phyloP scores from a whole-genome alignment of 2,113 vertebrate species.

The Uria aalge region DNA sequence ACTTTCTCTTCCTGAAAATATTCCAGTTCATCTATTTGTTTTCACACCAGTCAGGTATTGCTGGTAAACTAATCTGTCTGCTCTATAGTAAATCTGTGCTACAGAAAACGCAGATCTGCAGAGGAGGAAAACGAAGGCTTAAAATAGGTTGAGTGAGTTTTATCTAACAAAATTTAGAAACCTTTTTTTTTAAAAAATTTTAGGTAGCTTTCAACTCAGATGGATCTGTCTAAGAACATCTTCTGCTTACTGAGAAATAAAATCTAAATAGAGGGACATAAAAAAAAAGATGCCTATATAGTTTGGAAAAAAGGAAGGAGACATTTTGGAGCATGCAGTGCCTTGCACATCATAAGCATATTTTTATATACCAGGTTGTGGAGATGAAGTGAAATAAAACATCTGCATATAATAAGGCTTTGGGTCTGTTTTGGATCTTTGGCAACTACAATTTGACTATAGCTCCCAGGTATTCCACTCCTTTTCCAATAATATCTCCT shows the following conservation, averaged over 20 bases:
- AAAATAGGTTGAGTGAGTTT: not conserved
- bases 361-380: not conserved
- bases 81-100: not conserved
- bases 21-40: not conserved
- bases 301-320: not conserved
- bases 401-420: not conserved
- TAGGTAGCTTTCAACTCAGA: not conserved
- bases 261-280: not conserved
- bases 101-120: not conserved
- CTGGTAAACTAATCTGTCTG: not conserved
- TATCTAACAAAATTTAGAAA: not conserved
- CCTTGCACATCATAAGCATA: not conserved
- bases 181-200: not conserved
- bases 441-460: not conserved
- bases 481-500: not conserved
- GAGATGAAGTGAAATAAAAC: conserved; percentile 8
- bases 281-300: not conserved
- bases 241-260: not conserved
- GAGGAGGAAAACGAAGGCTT: not conserved
- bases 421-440: not conserved
- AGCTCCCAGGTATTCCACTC: not conserved
- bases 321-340: not conserved
- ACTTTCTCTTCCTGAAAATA: not conserved
- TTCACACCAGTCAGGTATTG: not conserved
- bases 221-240: not conserved